phyloP scores from a whole-genome alignment of 2,113 vertebrate species.

The Pseudorectes ferrugineus region DNA sequence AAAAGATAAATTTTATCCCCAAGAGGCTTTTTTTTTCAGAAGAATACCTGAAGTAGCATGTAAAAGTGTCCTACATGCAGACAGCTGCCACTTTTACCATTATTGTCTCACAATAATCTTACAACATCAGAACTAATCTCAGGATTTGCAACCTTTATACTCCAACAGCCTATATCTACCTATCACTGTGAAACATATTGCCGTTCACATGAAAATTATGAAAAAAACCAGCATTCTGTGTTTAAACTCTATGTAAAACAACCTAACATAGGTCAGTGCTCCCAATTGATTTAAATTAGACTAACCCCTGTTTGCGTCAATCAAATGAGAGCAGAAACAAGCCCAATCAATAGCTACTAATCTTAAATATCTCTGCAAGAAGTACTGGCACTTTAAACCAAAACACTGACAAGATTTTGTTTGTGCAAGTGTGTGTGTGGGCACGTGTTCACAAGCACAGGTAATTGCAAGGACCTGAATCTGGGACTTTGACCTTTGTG shows the following conservation, averaged over 20 bases:
- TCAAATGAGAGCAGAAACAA: conserved; percentile 31
- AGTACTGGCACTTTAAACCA: not conserved
- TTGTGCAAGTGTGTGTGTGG: not conserved
- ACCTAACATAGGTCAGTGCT: not conserved
- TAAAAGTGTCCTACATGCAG: not conserved
- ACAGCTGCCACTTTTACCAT: not conserved
- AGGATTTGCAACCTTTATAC: not conserved
- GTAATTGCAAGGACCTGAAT: not conserved
- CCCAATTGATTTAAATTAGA: conserved; percentile 33
- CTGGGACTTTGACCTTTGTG: not conserved
- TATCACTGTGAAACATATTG: not conserved
- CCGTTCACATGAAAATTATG: not conserved
- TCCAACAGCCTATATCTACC: not conserved
- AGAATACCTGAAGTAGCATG: not conserved
- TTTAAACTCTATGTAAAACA: not conserved
- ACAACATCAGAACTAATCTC: not conserved
- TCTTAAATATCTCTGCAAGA: conserved; percentile 38
- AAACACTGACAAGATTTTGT: not conserved
- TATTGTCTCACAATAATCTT: not conserved
- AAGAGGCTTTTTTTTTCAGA: not conserved
- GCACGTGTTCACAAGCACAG: fast-evolving
- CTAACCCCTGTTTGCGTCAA: not conserved
- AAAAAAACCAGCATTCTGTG: not conserved
- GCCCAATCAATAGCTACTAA: conserved; percentile 15
- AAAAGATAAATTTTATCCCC: not conserved